A percentile compares a stretch with the other conserved stretches of the same genome.
phyloP scores from a whole-genome alignment of 2,797 vertebrate genomes.

The Echiichthys vipera region DNA sequence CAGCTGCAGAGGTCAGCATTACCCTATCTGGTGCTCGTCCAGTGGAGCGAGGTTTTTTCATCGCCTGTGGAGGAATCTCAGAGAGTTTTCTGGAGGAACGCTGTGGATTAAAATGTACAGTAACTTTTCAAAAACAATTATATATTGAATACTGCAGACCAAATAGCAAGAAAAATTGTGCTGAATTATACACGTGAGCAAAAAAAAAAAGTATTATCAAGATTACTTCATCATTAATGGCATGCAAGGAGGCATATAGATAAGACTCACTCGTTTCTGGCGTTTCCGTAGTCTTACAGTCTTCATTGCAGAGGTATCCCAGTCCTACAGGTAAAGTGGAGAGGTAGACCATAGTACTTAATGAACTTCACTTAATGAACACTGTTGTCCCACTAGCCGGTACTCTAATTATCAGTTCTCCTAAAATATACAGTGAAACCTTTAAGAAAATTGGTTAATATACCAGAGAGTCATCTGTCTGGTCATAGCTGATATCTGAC shows the following conservation, averaged over 20 bases:
- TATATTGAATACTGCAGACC: neutral
- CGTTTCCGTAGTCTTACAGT: constrained; percentile 90
- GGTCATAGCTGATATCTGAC: constrained; percentile 97
- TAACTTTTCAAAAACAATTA: constrained; percentile 5
- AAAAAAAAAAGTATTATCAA: neutral
- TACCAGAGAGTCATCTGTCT: constrained; percentile 95
- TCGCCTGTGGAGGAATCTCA: constrained; percentile 86
- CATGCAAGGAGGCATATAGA: neutral
- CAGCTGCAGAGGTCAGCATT: constrained; percentile 65
- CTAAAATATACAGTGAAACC: neutral
- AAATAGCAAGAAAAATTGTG: constrained; percentile 9
- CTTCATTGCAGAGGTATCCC: constrained; percentile 91
- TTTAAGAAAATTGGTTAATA: neutral
- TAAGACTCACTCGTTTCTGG: constrained; percentile 89
- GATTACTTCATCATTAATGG: neutral
- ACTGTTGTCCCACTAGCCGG: neutral
- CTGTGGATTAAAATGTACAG: constrained; percentile 72
- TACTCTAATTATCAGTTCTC: neutral
- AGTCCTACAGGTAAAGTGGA: constrained; percentile 83
- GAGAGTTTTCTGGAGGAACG: constrained; percentile 89
- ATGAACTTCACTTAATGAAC: neutral
- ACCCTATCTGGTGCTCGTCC: constrained; percentile 87
- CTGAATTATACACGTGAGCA: neutral
- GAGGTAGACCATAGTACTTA: neutral
- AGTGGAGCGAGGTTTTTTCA: constrained; percentile 90